Conservation (phyloP, 2,888 invertebrate species). For the Rotaria socialis region DNA sequence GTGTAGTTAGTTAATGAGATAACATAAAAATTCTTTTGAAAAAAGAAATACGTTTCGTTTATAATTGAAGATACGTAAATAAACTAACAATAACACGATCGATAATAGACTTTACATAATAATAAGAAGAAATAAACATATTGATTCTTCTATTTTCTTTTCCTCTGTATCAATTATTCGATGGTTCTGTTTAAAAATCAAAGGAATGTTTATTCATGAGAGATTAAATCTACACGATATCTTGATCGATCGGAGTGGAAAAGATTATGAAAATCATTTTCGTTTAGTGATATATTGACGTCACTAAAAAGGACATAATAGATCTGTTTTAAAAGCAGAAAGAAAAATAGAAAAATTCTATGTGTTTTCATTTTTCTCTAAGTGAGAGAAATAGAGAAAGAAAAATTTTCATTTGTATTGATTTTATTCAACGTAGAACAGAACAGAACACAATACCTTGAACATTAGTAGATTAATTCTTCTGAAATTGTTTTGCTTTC, state of each 20-base stretch:
- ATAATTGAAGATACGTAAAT: not conserved
- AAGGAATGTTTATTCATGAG: not conserved
- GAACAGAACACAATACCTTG: not conserved
- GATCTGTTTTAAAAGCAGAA: not conserved
- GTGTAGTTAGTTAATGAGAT: not conserved
- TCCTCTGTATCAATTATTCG: not conserved
- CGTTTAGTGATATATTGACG: not conserved
- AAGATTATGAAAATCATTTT: not conserved
- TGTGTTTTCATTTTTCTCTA: not conserved
- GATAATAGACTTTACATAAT: no score
- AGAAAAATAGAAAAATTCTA: not conserved
- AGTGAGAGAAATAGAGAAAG: not conserved
- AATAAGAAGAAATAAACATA: not conserved
- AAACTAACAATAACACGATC: no score
- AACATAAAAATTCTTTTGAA: not conserved
- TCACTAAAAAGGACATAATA: not conserved
- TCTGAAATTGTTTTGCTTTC: not conserved
- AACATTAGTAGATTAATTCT: not conserved
- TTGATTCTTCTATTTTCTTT: no score
- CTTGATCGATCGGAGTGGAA: not conserved
- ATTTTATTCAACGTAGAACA: not conserved
- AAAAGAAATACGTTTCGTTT: not conserved
- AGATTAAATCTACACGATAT: not conserved
- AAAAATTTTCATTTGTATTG: not conserved
- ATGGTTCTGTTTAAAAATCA: not conserved